Evolutionary conservation across 30 jellyfish, hydroid and myxozoan genomes (phyloP), one percentile per base, ranked within the genome.

Genomic region (Haliclystus octoradiatus): DNA sequence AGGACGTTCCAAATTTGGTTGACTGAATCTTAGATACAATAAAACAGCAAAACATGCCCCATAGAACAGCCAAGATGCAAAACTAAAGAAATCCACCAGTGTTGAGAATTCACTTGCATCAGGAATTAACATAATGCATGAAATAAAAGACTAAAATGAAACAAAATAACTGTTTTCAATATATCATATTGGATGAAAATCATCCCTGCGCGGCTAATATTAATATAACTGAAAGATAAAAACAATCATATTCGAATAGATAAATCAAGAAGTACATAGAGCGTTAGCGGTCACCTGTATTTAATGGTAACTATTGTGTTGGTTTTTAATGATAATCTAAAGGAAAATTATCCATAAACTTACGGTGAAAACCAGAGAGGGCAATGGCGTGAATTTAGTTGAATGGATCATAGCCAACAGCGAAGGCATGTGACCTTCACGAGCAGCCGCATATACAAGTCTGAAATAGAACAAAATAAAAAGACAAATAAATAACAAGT

Each of bases 61-160:
- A 69, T 78, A 86, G 71, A 86, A 86, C 24, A 85, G 79, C 96
- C 96, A 86, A 19, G 94, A 72, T 2, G 96, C 91, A 75, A 86
- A 86, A 69, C 96, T 78, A 85, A 86, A 86, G 64, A 86, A 47
- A 4, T 72, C 86, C 33, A 86, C 86, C 78, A 86, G 60, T 51
- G 70, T 68, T 31, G 65, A 93, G 32, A 86, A 80, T 7, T 87
- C 52, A 49, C 92, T 79, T 13, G 92, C 92, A 67, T 80, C 85
- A n/a, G 96, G 96, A 23, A 86, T 80, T 9, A 86, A 66, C 95
- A 86, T 68, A 69, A 86, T 29, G 65, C 82, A 68, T 15, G 96
- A 88, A 0, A 86, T 68, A 33, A 86, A 46, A 7, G 96, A 77
- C 93, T 84, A 68, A 65, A 64, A 69, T 30, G 50, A 28, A 65